These are phyloP conservation scores for Sycophila texana DNA, from an alignment of 2,888 invertebrate genomes.

Conservation along the genomic window DNA sequence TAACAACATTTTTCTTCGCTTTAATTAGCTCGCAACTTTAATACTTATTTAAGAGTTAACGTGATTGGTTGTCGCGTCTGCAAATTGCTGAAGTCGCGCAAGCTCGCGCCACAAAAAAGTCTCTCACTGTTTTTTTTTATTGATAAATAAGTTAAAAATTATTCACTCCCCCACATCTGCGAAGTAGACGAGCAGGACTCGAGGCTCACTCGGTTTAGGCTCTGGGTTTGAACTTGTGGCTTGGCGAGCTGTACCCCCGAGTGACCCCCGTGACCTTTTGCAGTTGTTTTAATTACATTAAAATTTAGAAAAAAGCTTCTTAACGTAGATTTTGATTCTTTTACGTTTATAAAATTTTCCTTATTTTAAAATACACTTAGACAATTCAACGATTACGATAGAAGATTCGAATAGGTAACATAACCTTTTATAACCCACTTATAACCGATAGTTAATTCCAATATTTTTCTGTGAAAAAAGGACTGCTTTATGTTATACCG, in stretches of 20 bases:
- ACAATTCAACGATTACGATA: conserved; percentile 54
- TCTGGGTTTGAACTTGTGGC: neutral
- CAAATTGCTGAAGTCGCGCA: conserved; percentile 59
- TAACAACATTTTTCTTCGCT: conserved; percentile 68
- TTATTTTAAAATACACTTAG: conserved; percentile 52
- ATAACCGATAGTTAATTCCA: conserved; percentile 52
- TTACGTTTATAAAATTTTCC: conserved; percentile 52
- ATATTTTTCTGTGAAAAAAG: conserved; percentile 48
- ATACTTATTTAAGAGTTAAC: conserved; percentile 72
- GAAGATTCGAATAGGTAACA: conserved; percentile 55
- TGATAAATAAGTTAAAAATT: conserved; percentile 51
- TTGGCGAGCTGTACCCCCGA: conserved; percentile 5
- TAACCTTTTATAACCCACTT: conserved; percentile 50
- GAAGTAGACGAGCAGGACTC: conserved; percentile 25
- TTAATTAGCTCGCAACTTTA: conserved; percentile 62
- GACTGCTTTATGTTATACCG: conserved; percentile 32
- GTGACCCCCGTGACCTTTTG: conserved; percentile 18
- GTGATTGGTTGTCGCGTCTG: conserved; percentile 75
- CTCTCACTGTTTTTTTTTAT: conserved; percentile 36
- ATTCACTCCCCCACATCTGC: conserved; percentile 6
- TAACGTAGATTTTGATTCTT: conserved; percentile 55
- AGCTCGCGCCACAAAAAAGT: conserved; percentile 52
- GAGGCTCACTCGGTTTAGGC: conserved; percentile 7
- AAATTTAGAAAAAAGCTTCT: conserved; percentile 56
- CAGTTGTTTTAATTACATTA: conserved; percentile 25